phyloP scores from a whole-genome alignment of 1,140 invertebrate genomes.

The Meloidogyne hapla region DNA sequence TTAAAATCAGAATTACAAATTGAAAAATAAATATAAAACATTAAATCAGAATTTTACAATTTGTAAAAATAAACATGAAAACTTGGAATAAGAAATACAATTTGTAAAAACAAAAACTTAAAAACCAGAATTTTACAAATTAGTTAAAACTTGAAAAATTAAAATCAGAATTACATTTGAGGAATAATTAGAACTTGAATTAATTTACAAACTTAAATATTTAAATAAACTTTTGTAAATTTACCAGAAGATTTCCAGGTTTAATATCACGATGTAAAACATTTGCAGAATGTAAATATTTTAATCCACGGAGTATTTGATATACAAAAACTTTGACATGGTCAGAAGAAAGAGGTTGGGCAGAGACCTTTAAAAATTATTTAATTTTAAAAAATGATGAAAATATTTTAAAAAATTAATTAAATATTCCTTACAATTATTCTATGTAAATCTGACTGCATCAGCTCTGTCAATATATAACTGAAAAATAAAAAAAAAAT shows the following conservation, averaged over 20 bases:
- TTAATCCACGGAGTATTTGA: constrained; percentile 95
- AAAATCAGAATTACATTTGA: too few relatives aligned
- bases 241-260: constrained; percentile 51
- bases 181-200: too few relatives aligned
- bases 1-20: not conserved
- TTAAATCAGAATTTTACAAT: too few relatives aligned
- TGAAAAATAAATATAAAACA: too few relatives aligned
- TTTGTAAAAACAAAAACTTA: too few relatives aligned
- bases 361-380: not conserved
- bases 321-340: constrained; percentile 99
- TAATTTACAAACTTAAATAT: too few relatives aligned
- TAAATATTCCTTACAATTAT: constrained; percentile 99
- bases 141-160: not conserved
- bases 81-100: too few relatives aligned
- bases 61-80: too few relatives aligned
- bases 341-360: constrained; percentile 68
- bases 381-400: not conserved
- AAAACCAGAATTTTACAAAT: too few relatives aligned
- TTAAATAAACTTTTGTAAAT: not conserved
- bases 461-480: constrained; percentile 97
- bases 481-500: constrained; percentile 68
- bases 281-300: constrained; percentile 94
- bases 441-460: constrained; percentile 94
- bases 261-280: constrained; percentile 98
- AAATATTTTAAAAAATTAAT: constrained; percentile 93